Evolutionary conservation across 2,888 invertebrate genomes (phyloP).

Genomic region (Uloborus plumipes): DNA sequence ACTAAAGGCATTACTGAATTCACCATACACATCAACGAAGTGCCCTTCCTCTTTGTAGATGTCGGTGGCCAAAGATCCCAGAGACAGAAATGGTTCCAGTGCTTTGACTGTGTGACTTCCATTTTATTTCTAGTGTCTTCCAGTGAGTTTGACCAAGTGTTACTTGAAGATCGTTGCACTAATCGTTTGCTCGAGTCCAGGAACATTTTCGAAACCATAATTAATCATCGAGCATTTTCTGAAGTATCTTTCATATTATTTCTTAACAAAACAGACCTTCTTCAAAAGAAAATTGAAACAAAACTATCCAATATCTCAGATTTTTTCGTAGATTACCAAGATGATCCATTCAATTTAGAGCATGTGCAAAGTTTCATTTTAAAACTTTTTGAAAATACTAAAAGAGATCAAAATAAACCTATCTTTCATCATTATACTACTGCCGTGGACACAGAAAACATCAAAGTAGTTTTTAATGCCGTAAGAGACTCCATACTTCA

Average conservation of each 20-base stretch:
- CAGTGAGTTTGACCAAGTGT: slow-evolving; percentile 92
- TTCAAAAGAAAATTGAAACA: slow-evolving; percentile 87
- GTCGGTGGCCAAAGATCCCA: slow-evolving; percentile 99
- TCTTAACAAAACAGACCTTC: slow-evolving; percentile 96
- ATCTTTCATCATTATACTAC: slow-evolving; percentile 98
- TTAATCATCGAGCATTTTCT: slow-evolving; percentile 94
- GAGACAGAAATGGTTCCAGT: slow-evolving; percentile 98
- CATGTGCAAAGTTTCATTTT: slow-evolving; percentile 94
- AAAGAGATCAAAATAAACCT: slow-evolving; percentile 85
- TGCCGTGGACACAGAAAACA: slow-evolving; percentile 98
- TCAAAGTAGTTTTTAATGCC: slow-evolving; percentile 96
- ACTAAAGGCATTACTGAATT: slow-evolving; percentile 88
- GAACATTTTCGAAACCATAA: slow-evolving; percentile 98
- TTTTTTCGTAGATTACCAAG: slow-evolving; percentile 73
- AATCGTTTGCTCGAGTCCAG: slow-evolving; percentile 96
- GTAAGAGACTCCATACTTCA: slow-evolving; percentile 98
- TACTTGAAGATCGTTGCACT: slow-evolving; percentile 79
- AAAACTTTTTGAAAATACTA: slow-evolving; percentile 82
- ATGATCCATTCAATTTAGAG: slow-evolving; percentile 75
- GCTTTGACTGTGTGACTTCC: slow-evolving; percentile 96
- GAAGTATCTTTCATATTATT: slow-evolving; percentile 97
- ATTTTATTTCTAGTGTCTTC: slow-evolving; percentile 97
- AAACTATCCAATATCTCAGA: slow-evolving; percentile 45
- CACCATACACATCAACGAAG: slow-evolving; percentile 88
- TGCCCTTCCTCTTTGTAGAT: slow-evolving; percentile 95